These are phyloP conservation scores for Zaprionus kolodkinae DNA, from an alignment of 1,140 invertebrate genomes.

Conservation along the genomic window DNA sequence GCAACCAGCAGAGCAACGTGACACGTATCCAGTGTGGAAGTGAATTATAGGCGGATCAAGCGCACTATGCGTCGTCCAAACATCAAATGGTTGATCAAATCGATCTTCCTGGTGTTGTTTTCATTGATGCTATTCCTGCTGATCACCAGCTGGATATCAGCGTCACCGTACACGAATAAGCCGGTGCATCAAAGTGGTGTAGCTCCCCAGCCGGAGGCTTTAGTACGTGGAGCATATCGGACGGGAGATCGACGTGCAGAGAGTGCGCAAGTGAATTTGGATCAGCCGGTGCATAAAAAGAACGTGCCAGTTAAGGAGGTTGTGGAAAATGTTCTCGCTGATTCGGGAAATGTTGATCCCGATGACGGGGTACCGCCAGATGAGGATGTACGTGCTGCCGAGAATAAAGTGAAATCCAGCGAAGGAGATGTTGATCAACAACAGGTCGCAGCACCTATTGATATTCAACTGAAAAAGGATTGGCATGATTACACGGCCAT, in stretches of 20 bases:
- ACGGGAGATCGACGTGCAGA: neutral
- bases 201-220: slow-evolving; percentile 36
- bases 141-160: slow-evolving; percentile 76
- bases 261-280: neutral
- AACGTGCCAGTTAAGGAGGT: neutral
- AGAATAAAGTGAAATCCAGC: neutral
- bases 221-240: neutral
- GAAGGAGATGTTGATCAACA: slow-evolving; percentile 2
- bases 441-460: slow-evolving; percentile 84
- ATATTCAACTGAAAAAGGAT: slow-evolving; percentile 85
- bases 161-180: slow-evolving; percentile 73
- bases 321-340: neutral
- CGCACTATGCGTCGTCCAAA: slow-evolving; percentile 76
- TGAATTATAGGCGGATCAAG: neutral
- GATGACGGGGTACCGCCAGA: neutral
- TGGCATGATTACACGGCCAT: slow-evolving; percentile 94
- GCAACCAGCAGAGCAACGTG: slow-evolving; percentile 29
- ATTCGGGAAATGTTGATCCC: neutral
- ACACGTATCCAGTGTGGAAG: slow-evolving; percentile 56
- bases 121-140: slow-evolving; percentile 67
- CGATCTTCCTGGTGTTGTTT: slow-evolving; percentile 58
- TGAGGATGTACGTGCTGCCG: neutral
- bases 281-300: slow-evolving; percentile 18
- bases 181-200: slow-evolving; percentile 55
- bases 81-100: slow-evolving; percentile 77